Percentiles rank a stretch among this genome's conserved stretches.
Evolutionary conservation across 2,888 invertebrate species (phyloP).

Genomic region (Sphinx pinastri): DNA sequence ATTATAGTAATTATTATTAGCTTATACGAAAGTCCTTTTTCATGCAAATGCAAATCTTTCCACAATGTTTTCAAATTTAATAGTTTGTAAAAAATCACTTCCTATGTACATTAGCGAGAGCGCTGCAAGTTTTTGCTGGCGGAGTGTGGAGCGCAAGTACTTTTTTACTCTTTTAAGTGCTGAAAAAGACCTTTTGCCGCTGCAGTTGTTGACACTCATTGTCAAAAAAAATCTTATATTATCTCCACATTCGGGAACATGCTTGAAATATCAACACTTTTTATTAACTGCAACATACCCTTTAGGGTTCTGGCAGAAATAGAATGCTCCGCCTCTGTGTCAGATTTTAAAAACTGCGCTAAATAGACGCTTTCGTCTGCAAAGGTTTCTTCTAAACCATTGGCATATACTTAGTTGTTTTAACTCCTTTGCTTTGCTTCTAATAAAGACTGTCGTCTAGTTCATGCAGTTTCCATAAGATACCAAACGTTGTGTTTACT

Average conservation of each 20-base stretch:
- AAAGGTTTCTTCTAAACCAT: background rate
- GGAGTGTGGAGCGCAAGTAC: conserved; percentile 7
- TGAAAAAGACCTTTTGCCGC: background rate
- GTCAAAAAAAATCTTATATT: background rate
- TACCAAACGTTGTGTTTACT: conserved; percentile 29
- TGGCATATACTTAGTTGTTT: background rate
- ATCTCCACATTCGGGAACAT: background rate
- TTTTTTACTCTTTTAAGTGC: conserved; percentile 9
- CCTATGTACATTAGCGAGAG: background rate
- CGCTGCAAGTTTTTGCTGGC: conserved; percentile 1
- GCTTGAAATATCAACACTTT: conserved; percentile 3
- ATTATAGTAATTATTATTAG: background rate
- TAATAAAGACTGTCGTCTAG: conserved; percentile 10
- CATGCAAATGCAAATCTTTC: background rate
- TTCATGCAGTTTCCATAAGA: conserved; percentile 29
- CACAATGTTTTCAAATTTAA: background rate
- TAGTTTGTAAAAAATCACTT: background rate
- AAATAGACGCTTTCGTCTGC: background rate
- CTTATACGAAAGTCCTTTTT: background rate
- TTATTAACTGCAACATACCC: background rate
- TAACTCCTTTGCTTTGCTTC: conserved; percentile 5
- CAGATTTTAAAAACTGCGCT: conserved; percentile 3
- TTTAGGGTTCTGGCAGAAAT: background rate
- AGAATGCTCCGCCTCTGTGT: background rate
- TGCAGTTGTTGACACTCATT: background rate